Evolutionary conservation across 1,140 invertebrate genomes (phyloP), one percentile per base, ranked within the genome.

Genomic region (Physella acuta): DNA sequence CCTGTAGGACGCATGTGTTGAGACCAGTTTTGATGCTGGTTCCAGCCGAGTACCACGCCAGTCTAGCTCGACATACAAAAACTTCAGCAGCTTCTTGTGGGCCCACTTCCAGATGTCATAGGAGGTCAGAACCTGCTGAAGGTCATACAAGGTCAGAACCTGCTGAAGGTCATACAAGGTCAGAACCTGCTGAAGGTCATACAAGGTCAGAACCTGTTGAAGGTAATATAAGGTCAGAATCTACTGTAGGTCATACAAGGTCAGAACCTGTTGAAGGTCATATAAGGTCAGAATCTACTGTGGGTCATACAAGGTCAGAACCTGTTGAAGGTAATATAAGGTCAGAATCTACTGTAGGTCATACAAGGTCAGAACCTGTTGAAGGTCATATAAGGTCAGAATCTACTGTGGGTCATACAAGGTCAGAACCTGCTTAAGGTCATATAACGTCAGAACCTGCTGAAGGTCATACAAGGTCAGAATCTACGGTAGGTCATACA

Each of bases 71-170:
- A 2, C 1, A 26, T 67, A 8, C 17, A 67, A n/a, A 26, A 56
- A 67, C 5, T 51, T 20, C n/a, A 67, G 2, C 2, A 67, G n/a
- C 2, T 51, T 17, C 14, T 52, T 14, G 4, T 56, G 30, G 3
- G 24, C 39, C 64, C 64, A 67, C 0, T 34, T 28, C 64, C 64
- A 67, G 17, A 67, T 36, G 4, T 52, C 2, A 37, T 34, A 30
- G 28, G 16, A 14, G 3, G 17, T 53, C 31, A 3, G 51, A 20
- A 65, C 36, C 62, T 65, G 3, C 24, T 34, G 20, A 30, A 17
- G 3, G 4, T 8, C 4, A 4, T 30, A 33, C 11, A 60, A 55
- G 20, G 8, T 8, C 8, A 11, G 20, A 11, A 44, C 8, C 20
- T 11, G 39, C 20, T 11, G 8, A 11, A 44, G 8, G 20, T 44